These are phyloP conservation scores for Poeciliopsis turneri DNA, from an alignment of 2,797 vertebrate genomes.

Conservation along the genomic window DNA sequence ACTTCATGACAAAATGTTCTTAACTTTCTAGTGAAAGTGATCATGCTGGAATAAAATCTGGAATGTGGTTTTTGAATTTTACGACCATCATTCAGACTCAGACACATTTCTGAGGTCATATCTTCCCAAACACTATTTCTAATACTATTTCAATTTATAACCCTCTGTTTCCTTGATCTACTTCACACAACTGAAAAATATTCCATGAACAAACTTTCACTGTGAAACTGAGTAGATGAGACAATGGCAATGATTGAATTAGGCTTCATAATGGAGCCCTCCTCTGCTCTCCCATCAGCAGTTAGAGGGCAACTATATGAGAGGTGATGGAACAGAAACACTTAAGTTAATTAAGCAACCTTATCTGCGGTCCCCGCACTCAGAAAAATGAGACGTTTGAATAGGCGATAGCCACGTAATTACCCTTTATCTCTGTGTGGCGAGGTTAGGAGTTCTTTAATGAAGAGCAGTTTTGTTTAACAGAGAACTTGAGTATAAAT, in stretches of 20 bases:
- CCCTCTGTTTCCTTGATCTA: not conserved
- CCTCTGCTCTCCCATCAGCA: conserved; percentile 60
- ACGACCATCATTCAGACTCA: not conserved
- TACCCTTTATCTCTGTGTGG: conserved; percentile 70
- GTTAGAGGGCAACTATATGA: conserved; percentile 60
- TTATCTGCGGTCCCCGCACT: conserved; percentile 71
- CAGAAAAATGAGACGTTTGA: conserved; percentile 66
- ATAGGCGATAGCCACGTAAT: conserved; percentile 75
- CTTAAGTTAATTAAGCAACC: conserved; percentile 80
- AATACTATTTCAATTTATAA: too few relatives aligned
- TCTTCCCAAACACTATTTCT: not conserved
- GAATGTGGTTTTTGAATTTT: not conserved
- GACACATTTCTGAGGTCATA: not conserved
- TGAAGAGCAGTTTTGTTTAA: conserved; percentile 70
- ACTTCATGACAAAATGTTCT: too few relatives aligned
- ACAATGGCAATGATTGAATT: conserved; percentile 68
- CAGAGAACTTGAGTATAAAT: conserved; percentile 55
- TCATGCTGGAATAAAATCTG: not conserved
- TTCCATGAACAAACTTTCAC: conserved; percentile 50
- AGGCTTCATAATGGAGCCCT: conserved; percentile 53
- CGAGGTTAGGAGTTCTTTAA: conserved; percentile 70
- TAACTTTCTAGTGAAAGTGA: not conserved
- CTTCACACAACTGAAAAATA: conserved; percentile 21
- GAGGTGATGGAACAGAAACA: conserved; percentile 74
- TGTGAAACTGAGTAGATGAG: conserved; percentile 58